Conservation (phyloP, 1,140 invertebrate genomes). For the Diplogasteroides magnus region DNA sequence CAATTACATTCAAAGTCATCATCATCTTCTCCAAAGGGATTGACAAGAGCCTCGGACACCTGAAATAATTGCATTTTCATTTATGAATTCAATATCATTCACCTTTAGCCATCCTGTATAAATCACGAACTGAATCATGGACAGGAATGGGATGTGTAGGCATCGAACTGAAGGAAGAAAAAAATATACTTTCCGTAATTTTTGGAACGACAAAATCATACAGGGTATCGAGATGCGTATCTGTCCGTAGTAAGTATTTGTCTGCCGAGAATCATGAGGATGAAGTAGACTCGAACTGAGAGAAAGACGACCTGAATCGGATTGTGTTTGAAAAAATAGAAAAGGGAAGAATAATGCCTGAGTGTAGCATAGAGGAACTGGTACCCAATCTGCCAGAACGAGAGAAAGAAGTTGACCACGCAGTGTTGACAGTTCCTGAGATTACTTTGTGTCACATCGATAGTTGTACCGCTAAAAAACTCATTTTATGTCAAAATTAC, state of each 20-base stretch:
- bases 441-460: no score
- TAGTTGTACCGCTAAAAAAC: no score
- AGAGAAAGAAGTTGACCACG: slow-evolving; percentile 14
- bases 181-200: no score
- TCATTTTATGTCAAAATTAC: no score
- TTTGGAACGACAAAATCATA: background rate
- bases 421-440: slow-evolving; percentile 17
- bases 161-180: slow-evolving; percentile 63
- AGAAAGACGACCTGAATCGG: slow-evolving; percentile 41
- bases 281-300: slow-evolving; percentile 25
- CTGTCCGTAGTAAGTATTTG: slow-evolving; percentile 13
- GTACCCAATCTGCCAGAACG: slow-evolving; percentile 80
- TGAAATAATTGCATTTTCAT: background rate
- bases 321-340: background rate
- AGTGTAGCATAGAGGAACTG: slow-evolving; percentile 91
- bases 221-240: background rate
- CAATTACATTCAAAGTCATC: slow-evolving; percentile 42
- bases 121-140: slow-evolving; percentile 77
- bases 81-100: no score
- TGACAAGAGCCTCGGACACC: slow-evolving; percentile 80
- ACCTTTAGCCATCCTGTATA: slow-evolving; percentile 91
- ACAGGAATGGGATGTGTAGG: slow-evolving; percentile 83
- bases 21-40: slow-evolving; percentile 84
- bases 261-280: slow-evolving; percentile 19
- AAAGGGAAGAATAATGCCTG: slow-evolving; percentile 66